Evolutionary conservation across 2,888 invertebrate genomes (phyloP).

Genomic region (Syrphus vitripennis): DNA sequence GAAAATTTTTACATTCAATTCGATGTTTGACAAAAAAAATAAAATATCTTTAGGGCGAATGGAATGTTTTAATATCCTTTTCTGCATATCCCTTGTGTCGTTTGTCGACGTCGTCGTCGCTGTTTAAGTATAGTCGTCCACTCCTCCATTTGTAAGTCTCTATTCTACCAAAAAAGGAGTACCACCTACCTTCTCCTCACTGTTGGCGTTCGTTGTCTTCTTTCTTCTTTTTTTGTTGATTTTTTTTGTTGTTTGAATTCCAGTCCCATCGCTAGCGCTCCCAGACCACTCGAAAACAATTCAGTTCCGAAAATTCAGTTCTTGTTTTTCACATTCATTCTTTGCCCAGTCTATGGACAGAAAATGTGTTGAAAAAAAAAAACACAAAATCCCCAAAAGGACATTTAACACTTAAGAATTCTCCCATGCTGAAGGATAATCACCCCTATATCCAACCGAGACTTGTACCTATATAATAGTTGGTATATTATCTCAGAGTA

Average conservation of each 20-base stretch:
- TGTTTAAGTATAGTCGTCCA: too few relatives aligned
- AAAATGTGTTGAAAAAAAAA: background rate
- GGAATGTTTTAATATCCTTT: slow-evolving; percentile 58
- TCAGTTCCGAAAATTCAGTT: slow-evolving; percentile 5
- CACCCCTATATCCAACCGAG: slow-evolving; percentile 30
- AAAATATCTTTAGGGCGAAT: slow-evolving; percentile 26
- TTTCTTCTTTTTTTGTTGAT: background rate
- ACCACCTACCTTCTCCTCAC: background rate
- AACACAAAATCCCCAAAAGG: slow-evolving; percentile 11
- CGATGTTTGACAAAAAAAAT: slow-evolving; percentile 33
- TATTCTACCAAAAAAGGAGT: background rate
- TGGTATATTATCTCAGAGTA: background rate
- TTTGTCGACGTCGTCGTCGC: background rate
- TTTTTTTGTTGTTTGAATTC: background rate
- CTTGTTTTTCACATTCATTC: slow-evolving; percentile 10
- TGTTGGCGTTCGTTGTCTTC: background rate
- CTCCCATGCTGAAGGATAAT: slow-evolving; percentile 40
- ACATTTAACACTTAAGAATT: slow-evolving; percentile 31
- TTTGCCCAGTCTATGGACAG: background rate
- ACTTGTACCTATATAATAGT: background rate
- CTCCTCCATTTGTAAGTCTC: background rate
- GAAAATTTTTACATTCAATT: slow-evolving; percentile 44
- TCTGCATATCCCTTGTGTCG: slow-evolving; percentile 29
- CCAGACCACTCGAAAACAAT: slow-evolving; percentile 51
- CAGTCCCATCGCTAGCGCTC: background rate